Base-by-base conservation (phyloP, 2,888 invertebrate species). In the Apotomis capreana region DNA sequence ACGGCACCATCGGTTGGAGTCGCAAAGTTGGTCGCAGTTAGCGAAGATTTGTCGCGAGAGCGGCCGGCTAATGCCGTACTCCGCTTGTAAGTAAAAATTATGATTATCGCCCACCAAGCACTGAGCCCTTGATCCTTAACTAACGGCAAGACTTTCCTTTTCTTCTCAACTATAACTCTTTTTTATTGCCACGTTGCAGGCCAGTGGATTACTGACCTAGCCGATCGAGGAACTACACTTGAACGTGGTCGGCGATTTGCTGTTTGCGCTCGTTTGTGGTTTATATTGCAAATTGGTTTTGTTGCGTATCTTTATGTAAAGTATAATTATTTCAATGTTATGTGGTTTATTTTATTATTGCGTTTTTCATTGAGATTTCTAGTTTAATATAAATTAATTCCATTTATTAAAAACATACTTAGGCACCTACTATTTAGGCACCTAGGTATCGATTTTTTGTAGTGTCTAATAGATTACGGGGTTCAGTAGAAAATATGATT, bases 81-180 rank as follows among this genome's bases (percentile, higher is more conserved):
- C 87, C 87, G 87, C 89, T 90, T 89, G 92, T 93, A 93, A 93
- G 92, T 93, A 93, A 93, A 93, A 93, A 93, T 93, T 93, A 93
- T 93, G 92, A 92, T 93, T 93, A 93, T 93, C 91, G 91, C 91
- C 89, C 86, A 85, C 84, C 86, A 86, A 84, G 90, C 85, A 83
- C 86, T 90, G 91, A 92, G 87, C 93, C 86, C 85, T 92, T 93
- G 91, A 93, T 90, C 93, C 92, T 83, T 85, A 89, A 91, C 91
- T 92, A 92, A 91, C 91, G 91, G 90, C 86, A 79, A 79, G 89
- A 92, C 92, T 92, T 92, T 91, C 91, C 89, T 92, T 92, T 92
- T 92, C 92, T 90, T 89, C 87, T 84, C 78, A 88, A 91, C 93
- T 91, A 93, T 94, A 94, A 94, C 93, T 94, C 94, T 93, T 93